Evolutionary conservation across 2,888 invertebrate species (phyloP).

Genomic region (Hirudinaria manillensis): DNA sequence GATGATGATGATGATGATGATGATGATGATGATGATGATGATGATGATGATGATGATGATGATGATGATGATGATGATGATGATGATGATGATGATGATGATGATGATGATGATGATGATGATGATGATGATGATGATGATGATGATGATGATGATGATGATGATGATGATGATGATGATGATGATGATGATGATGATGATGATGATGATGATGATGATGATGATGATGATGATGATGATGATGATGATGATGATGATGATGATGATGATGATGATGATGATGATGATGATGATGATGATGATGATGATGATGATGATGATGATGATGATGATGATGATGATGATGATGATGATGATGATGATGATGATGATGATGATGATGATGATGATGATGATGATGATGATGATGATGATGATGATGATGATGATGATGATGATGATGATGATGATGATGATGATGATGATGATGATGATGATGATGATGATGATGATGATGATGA

Average conservation of each 20-base stretch:
- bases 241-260: constrained; percentile 7
- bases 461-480: constrained; percentile 30
- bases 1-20: constrained; percentile 15
- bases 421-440: constrained; percentile 29
- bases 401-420: constrained; percentile 18
- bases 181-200: constrained; percentile 12
- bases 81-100: constrained; percentile 26
- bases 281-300: background rate
- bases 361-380: background rate
- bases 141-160: constrained; percentile 25
- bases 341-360: background rate
- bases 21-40: constrained; percentile 28
- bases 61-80: constrained; percentile 30
- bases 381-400: background rate
- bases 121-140: constrained; percentile 30
- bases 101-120: constrained; percentile 30
- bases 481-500: constrained; percentile 29
- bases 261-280: background rate
- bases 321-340: background rate
- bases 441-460: constrained; percentile 28
- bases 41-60: constrained; percentile 31
- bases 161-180: constrained; percentile 9
- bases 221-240: constrained; percentile 23
- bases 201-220: constrained; percentile 31
- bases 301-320: background rate